Percentiles rank a stretch among this genome's conserved stretches.
Evolutionary conservation across 2,888 invertebrate genomes (phyloP).

Genomic region (Coremacera marginata): DNA sequence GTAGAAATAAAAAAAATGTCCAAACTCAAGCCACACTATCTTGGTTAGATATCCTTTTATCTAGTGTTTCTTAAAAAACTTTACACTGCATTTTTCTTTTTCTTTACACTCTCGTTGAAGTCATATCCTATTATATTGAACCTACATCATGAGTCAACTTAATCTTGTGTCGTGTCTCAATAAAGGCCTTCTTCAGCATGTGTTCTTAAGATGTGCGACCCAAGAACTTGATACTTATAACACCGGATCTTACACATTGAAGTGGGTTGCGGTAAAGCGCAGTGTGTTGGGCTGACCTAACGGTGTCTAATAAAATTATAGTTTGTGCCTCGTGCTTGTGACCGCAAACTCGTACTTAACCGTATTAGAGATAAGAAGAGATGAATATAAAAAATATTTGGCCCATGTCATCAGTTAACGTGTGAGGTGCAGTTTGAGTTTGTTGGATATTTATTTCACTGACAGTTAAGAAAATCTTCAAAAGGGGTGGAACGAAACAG

Average conservation of each 20-base stretch:
- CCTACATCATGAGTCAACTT: constrained; percentile 14
- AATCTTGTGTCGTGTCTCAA: constrained; percentile 16
- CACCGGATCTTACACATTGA: background rate
- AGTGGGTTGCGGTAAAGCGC: background rate
- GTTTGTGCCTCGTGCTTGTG: background rate
- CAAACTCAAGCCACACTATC: no score
- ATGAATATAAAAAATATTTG: background rate
- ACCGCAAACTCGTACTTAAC: background rate
- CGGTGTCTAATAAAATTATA: background rate
- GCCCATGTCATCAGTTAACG: constrained; percentile 5
- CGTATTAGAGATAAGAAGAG: background rate
- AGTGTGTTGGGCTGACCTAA: background rate
- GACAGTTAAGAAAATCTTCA: no score
- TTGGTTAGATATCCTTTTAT: background rate
- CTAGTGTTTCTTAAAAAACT: background rate
- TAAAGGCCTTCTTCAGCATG: constrained; percentile 7
- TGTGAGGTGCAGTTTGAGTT: background rate
- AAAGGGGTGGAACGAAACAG: no score
- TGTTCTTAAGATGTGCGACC: background rate
- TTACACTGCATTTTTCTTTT: background rate
- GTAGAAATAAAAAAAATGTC: no score
- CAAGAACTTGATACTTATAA: background rate
- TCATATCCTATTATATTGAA: constrained; percentile 1
- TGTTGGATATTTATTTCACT: no score
- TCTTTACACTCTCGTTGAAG: background rate